phyloP scores from a whole-genome alignment of 2,113 vertebrate species.

The Sakesphorus luctuosus region DNA sequence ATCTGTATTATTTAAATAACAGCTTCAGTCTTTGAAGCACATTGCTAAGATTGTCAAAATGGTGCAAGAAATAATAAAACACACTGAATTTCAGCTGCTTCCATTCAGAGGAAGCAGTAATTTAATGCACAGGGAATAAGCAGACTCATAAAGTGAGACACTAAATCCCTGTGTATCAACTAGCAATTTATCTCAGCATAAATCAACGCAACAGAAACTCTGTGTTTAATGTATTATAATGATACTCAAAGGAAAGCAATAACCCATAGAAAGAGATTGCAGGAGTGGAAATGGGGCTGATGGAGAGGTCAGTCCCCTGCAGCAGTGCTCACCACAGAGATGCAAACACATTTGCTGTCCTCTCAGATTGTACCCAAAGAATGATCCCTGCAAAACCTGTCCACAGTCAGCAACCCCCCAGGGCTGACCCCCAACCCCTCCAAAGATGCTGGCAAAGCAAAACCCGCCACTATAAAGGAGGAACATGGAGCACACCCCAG shows the following conservation, averaged over 20 bases:
- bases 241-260: background rate
- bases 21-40: background rate
- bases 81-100: background rate
- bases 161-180: background rate
- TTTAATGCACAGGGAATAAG: background rate
- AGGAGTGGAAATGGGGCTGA: background rate
- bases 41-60: background rate
- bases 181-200: background rate
- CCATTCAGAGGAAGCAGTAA: background rate
- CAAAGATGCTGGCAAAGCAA: background rate
- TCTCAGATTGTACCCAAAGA: background rate
- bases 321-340: background rate
- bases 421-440: background rate
- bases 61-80: background rate
- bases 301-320: background rate
- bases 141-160: background rate
- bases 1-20: conserved; percentile 19
- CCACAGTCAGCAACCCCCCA: background rate
- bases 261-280: background rate
- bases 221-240: background rate
- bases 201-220: conserved; percentile 1
- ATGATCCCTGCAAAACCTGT: background rate
- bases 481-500: fast-evolving
- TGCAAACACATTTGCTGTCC: background rate
- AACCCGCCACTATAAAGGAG: fast-evolving